Evolutionary conservation across 2,797 vertebrate species (phyloP).

Genomic region (Silurus lanzhouensis): DNA sequence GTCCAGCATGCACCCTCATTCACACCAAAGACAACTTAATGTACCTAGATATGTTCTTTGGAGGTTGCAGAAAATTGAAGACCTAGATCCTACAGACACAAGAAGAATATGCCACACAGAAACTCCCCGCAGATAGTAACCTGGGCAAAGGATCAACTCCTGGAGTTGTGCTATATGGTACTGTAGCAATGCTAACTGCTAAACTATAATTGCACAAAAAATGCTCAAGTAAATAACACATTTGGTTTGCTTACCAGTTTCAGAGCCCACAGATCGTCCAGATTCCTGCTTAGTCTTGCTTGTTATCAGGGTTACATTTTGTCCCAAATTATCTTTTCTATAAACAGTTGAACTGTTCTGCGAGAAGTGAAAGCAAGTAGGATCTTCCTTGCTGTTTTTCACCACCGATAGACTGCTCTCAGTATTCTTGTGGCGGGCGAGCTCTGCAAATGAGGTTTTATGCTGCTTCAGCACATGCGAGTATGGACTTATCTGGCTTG

Average conservation of each 20-base stretch:
- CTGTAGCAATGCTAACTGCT: not conserved
- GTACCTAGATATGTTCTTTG: not conserved
- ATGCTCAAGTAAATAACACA: no score
- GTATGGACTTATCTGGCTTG: constrained; percentile 18
- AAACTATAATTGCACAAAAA: not conserved
- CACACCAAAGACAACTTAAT: not conserved
- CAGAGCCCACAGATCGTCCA: not conserved
- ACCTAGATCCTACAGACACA: not conserved
- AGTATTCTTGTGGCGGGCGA: constrained; percentile 74
- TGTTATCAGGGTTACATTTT: constrained; percentile 59
- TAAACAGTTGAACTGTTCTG: constrained; percentile 77
- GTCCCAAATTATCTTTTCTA: constrained; percentile 67
- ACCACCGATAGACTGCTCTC: constrained; percentile 59
- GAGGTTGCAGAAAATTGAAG: not conserved
- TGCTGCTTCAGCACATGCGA: constrained; percentile 40
- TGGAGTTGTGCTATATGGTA: not conserved
- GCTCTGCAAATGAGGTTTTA: constrained; percentile 82
- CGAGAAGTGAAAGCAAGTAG: constrained; percentile 58
- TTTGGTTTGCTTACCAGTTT: constrained; percentile 33
- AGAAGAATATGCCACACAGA: not conserved
- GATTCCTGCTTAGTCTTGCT: not conserved
- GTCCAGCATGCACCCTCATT: not conserved
- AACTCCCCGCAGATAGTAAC: not conserved
- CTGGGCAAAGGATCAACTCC: not conserved
- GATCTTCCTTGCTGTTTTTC: constrained; percentile 29